Evolutionary conservation across 2,888 invertebrate genomes (phyloP).

Genomic region (Ferrisia virgata): DNA sequence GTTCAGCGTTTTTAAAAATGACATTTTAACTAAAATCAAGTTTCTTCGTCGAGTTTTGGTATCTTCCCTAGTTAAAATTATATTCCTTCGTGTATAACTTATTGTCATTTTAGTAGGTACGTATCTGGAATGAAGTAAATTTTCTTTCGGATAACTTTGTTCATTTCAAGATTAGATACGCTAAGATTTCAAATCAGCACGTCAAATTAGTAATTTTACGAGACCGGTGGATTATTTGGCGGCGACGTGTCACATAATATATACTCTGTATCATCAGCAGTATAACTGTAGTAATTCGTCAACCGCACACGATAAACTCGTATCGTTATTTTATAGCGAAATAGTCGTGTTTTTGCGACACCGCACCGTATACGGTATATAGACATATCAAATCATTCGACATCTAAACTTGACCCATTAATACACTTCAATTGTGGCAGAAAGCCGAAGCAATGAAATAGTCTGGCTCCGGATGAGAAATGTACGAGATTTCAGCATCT

Average conservation of each 20-base stretch:
- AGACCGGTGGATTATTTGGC: too few relatives aligned
- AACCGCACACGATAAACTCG: not conserved
- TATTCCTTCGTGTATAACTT: not conserved
- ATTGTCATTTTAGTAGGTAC: not conserved
- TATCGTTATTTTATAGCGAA: not conserved
- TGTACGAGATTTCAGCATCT: not conserved
- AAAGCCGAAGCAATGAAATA: not conserved
- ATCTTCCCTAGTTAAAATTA: not conserved
- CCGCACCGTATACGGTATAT: not conserved
- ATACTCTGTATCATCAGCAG: too few relatives aligned
- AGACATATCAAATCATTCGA: not conserved
- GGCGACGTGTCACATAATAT: too few relatives aligned
- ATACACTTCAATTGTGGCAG: not conserved
- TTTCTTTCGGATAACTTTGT: not conserved
- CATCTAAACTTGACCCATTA: not conserved
- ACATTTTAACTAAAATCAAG: not conserved
- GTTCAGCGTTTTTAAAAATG: not conserved
- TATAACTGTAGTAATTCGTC: not conserved
- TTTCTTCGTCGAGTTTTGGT: not conserved
- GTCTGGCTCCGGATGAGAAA: conserved; percentile 9
- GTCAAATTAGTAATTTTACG: too few relatives aligned
- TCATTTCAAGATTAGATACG: too few relatives aligned
- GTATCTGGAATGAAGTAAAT: too few relatives aligned
- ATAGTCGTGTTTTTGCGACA: not conserved
- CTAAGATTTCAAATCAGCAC: too few relatives aligned